Conservation (phyloP, 1,140 invertebrate species). For the Solenopsis fugax region DNA sequence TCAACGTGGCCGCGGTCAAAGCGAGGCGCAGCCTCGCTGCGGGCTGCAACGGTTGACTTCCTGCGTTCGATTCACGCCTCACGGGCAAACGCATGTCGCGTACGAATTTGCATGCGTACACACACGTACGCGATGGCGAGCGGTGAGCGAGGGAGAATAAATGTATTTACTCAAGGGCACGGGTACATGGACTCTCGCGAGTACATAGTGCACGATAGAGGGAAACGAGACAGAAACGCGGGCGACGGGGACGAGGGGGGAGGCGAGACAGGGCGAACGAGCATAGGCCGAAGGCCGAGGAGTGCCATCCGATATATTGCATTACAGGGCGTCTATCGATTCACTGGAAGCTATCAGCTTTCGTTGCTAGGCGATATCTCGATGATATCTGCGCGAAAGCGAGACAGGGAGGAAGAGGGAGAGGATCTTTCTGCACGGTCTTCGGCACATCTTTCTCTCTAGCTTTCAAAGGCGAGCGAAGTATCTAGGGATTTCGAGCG, state of each 20-base stretch:
- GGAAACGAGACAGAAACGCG: constrained; percentile 34
- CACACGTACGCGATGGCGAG: constrained; percentile 26
- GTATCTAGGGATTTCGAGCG: not conserved
- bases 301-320: constrained; percentile 78
- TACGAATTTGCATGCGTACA: constrained; percentile 70
- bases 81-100: constrained; percentile 65
- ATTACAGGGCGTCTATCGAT: constrained; percentile 81
- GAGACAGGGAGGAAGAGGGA: not conserved
- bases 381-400: constrained; percentile 75
- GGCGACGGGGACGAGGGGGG: not conserved
- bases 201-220: constrained; percentile 53
- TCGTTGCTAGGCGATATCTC: constrained; percentile 84
- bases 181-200: constrained; percentile 54
- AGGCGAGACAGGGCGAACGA: constrained; percentile 54
- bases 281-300: constrained; percentile 72
- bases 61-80: constrained; percentile 66
- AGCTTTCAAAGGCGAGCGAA: constrained; percentile 2
- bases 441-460: constrained; percentile 33
- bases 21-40: constrained; percentile 5
- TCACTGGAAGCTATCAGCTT: constrained; percentile 81
- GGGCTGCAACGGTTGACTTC: constrained; percentile 58
- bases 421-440: constrained; percentile 28
- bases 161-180: constrained; percentile 74
- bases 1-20: constrained; percentile 25
- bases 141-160: constrained; percentile 57